phyloP scores from a whole-genome alignment of 2,888 invertebrate species.

The Cheilosia impressa region DNA sequence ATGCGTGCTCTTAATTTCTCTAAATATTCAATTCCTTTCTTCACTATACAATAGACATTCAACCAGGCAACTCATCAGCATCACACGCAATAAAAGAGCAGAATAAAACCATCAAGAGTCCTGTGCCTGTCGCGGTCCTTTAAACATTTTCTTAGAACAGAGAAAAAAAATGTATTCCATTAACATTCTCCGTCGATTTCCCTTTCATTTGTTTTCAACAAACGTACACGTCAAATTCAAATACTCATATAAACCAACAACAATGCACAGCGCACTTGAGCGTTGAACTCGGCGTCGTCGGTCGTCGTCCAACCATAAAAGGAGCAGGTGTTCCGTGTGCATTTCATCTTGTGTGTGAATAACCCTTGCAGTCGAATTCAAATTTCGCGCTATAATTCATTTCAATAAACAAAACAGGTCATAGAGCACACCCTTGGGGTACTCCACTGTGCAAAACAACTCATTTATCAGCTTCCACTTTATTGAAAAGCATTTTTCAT shows the following conservation, averaged over 20 bases:
- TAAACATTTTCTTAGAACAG: conserved; percentile 30
- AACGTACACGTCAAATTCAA: neutral
- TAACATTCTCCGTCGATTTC: conserved; percentile 6
- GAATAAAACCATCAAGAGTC: conserved; percentile 1
- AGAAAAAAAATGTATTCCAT: neutral
- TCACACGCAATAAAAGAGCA: conserved; percentile 45
- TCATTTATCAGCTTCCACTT: conserved; percentile 13
- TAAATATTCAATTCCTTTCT: neutral
- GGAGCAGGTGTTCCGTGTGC: conserved; percentile 27
- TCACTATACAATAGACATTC: conserved; percentile 16
- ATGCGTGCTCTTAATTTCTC: neutral
- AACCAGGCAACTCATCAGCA: conserved; percentile 26
- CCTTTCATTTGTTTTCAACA: conserved; percentile 2
- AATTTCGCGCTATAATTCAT: conserved; percentile 22
- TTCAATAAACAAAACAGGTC: conserved; percentile 43
- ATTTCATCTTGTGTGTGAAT: neutral
- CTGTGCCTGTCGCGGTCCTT: conserved; percentile 16
- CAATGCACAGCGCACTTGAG: conserved; percentile 27
- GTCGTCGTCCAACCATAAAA: neutral
- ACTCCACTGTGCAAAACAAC: conserved; percentile 27
- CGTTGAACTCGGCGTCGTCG: no score
- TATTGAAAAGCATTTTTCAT: conserved; percentile 18
- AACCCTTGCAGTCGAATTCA: conserved; percentile 32
- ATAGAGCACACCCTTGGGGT: conserved; percentile 42
- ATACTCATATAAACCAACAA: neutral